Evolutionary conservation across 2,888 invertebrate genomes (phyloP).

Genomic region (Crossocerus cetratus): DNA sequence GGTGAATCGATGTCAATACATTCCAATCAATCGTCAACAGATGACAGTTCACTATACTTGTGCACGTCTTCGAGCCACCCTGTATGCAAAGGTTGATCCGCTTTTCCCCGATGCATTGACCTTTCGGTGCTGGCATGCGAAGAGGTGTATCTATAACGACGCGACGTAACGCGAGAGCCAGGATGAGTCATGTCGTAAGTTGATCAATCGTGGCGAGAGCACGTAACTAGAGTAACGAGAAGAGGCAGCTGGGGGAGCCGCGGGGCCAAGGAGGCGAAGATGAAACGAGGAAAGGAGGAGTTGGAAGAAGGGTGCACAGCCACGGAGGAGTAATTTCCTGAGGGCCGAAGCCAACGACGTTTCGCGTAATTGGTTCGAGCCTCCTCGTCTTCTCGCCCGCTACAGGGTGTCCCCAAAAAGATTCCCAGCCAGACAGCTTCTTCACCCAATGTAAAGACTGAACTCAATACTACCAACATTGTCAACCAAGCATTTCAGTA

Average conservation of each 20-base stretch:
- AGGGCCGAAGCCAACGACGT: conserved; percentile 38
- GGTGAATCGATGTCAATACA: no score
- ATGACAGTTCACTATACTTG: no score
- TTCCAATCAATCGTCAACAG: no score
- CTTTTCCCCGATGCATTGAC: conserved; percentile 11
- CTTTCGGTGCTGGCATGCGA: conserved; percentile 9
- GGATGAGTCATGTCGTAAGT: conserved; percentile 25
- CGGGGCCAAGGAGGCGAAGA: conserved; percentile 15
- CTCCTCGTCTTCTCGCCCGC: conserved; percentile 10
- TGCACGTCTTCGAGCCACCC: no score
- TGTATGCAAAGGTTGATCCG: not conserved
- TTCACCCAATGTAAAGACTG: no score
- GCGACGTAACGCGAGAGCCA: conserved; percentile 30
- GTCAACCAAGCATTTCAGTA: no score
- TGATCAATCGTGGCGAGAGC: conserved; percentile 35
- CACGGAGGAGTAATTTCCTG: conserved; percentile 39
- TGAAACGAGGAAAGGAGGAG: not conserved
- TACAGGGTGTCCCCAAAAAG: conserved; percentile 2
- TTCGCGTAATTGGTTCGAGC: conserved; percentile 44
- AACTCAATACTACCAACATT: no score
- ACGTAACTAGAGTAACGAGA: not conserved
- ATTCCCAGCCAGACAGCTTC: no score
- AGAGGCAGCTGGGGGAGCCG: not conserved
- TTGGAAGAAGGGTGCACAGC: conserved; percentile 21
- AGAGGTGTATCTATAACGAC: conserved; percentile 8